Evolutionary conservation across 1,140 invertebrate genomes (phyloP), one percentile per base, ranked within the genome.

Genomic region (Drosophila quadrilineata): DNA sequence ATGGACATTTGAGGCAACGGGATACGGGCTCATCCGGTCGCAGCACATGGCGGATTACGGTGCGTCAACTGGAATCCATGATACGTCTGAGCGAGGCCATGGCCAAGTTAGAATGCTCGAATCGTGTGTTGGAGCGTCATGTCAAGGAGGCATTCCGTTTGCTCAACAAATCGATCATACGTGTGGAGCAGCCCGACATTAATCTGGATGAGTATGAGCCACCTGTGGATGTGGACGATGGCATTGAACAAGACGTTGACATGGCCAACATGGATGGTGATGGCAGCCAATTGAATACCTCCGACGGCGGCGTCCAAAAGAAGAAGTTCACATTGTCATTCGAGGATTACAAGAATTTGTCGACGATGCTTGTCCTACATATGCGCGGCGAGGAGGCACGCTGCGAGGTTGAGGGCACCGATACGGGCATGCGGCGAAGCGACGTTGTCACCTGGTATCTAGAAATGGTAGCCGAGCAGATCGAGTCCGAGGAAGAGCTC

Each of bases 21-120:
- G 98, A 99, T 87, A 92, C 92, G 3, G 93, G 94, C 16, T 92
- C 93, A 1, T 91, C 92, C 3, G 93, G 92, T 16, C 94, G 94
- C 49, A 95, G 96, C 16, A 94, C 95, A 0, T 99, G 98, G 97
- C 92, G 98, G 43, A 98, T 99, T 56, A 99, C 98, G 0, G 98
- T 99, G n/a, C 92, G 99, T n/a, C 98, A 99, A 89, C 91, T 99
- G 43, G 99, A 99, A 91, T 98, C 97, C 85, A 95, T 99, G 93
- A 95, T 99, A 75, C 94, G 98, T 22, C 91, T 99, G 6, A 96
- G 98, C 3, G 99, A 99, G 91, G 97, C 95, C 6, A 95, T 99
- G 92, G 98, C 99, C 26, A 95, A 98, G 89, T 93, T 99, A 91
- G 95, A 99, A 90, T 99, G 98, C 90, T 94, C 93, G 57, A 96